Evolutionary conservation across 2,113 vertebrate genomes (phyloP).

Genomic region (Sapajus apella): DNA sequence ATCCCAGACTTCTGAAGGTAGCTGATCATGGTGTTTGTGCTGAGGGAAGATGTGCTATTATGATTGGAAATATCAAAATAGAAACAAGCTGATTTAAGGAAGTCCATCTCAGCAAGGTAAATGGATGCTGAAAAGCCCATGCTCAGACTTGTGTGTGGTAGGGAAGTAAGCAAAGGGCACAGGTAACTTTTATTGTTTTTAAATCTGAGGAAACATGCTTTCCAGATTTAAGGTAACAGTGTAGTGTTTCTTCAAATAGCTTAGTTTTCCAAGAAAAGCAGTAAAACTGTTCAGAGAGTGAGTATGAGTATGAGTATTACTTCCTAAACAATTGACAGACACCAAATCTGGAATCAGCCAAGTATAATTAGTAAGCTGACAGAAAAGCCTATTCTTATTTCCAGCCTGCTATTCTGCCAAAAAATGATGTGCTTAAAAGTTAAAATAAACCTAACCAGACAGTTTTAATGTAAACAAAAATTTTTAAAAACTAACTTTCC

Average conservation of each 20-base stretch:
- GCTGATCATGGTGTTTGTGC: neutral
- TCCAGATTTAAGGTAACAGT: neutral
- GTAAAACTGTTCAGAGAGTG: slow-evolving; percentile 32
- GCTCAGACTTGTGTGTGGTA: neutral
- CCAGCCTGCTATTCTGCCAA: neutral
- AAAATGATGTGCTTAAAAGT: slow-evolving; percentile 45
- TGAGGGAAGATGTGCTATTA: slow-evolving; percentile 57
- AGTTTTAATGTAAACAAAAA: neutral
- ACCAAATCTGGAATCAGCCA: neutral
- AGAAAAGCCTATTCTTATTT: neutral
- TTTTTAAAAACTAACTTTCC: neutral
- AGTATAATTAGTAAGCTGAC: neutral
- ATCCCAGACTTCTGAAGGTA: slow-evolving; percentile 45
- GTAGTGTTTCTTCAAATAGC: neutral
- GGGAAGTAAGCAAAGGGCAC: neutral
- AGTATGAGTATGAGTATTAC: neutral
- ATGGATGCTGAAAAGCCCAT: slow-evolving; percentile 7
- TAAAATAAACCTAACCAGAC: neutral
- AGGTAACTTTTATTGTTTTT: neutral
- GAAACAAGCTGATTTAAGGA: slow-evolving; percentile 25
- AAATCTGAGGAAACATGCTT: neutral
- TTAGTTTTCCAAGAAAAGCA: neutral
- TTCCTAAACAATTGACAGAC: neutral
- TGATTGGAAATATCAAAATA: neutral
- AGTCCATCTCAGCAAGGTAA: neutral